Percentiles rank a stretch among this genome's conserved stretches.
These are phyloP conservation scores for Drosophila robusta DNA, from an alignment of 2,888 invertebrate species.

Conservation along the genomic window DNA sequence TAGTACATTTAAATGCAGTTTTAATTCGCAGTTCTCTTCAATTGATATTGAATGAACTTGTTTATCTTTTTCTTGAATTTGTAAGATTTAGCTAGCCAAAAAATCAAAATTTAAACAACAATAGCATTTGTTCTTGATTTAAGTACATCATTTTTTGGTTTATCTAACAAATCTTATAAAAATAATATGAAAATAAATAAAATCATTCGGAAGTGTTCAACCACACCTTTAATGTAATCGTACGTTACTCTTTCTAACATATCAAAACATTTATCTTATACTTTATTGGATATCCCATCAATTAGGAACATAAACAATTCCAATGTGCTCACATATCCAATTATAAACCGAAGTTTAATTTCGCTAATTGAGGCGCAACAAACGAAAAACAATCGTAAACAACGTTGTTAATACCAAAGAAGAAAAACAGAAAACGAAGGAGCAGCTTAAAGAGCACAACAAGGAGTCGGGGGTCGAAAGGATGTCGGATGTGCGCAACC, in stretches of 20 bases:
- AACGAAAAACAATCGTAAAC: slow-evolving; percentile 14
- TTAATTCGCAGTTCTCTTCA: too few species aligned
- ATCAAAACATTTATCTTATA: background rate
- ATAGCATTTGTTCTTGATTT: too few species aligned
- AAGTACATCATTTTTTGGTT: too few species aligned
- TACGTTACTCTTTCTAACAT: background rate
- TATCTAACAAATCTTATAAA: too few species aligned
- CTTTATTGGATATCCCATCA: background rate
- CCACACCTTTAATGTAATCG: background rate
- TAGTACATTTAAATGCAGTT: too few species aligned
- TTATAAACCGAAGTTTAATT: slow-evolving; percentile 36
- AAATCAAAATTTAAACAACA: too few species aligned
- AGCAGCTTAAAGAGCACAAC: slow-evolving; percentile 8
- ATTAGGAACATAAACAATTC: slow-evolving; percentile 7
- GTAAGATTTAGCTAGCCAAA: too few species aligned
- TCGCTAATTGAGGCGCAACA: slow-evolving; percentile 43
- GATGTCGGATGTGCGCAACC: slow-evolving; percentile 3
- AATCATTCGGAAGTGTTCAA: background rate
- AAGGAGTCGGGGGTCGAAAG: slow-evolving; percentile 10
- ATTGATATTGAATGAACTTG: too few species aligned
- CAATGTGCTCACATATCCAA: slow-evolving; percentile 2
- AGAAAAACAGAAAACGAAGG: background rate
- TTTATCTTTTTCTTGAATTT: too few species aligned
- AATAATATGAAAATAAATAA: background rate
- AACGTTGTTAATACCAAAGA: slow-evolving; percentile 5